Base-by-base conservation (phyloP, 2,113 vertebrate species). In the Pseudopodoces humilis region DNA sequence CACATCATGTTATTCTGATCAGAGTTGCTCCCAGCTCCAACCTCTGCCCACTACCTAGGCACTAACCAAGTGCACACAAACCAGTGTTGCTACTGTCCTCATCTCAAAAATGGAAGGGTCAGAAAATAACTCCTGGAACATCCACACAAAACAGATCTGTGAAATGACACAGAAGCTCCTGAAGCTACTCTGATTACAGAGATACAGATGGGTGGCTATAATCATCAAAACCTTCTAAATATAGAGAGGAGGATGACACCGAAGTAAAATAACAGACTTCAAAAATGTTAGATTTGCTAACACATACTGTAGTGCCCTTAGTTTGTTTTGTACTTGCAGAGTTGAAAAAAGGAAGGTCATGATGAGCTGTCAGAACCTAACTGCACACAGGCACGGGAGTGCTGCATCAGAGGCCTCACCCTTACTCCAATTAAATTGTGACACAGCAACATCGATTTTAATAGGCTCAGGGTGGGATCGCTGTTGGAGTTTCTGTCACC, bases 371-470 rank as follows among this genome's bases (percentile, higher is more conserved):
- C 76, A 95, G 79, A 80, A 83, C 12, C 65, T n/a, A 74, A 81
- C 9, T 83, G 31, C 69, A 82, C 35, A 63, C 22, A 75, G 64
- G 56, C 90, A 77, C 0, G 0, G 15, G 63, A 88, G 25, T 30
- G 65, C 39, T 72, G 71, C 78, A 77, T 67, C 22, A 4, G 43
- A 80, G 49, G 60, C 68, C 68, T 88, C 59, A 85, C 58, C 86
- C 62, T 76, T 58, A 79, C 37, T 92, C 72, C 88, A 96, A 81
- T 86, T 92, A 94, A 92, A 70, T 37, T 75, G 53, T 91, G 83
- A 93, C 92, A 94, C 44, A 74, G 79, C n/a, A 86, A 56, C 72
- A 92, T 50, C 0, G n/a, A 89, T 96, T 95, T 94, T 90, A 94
- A 92, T 65, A 13, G 81, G 59, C 35, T 89, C 49, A 67, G 84